Evolutionary conservation across 2,113 vertebrate genomes (phyloP), one percentile per base, ranked within the genome.

Genomic region (Equus quagga): DNA sequence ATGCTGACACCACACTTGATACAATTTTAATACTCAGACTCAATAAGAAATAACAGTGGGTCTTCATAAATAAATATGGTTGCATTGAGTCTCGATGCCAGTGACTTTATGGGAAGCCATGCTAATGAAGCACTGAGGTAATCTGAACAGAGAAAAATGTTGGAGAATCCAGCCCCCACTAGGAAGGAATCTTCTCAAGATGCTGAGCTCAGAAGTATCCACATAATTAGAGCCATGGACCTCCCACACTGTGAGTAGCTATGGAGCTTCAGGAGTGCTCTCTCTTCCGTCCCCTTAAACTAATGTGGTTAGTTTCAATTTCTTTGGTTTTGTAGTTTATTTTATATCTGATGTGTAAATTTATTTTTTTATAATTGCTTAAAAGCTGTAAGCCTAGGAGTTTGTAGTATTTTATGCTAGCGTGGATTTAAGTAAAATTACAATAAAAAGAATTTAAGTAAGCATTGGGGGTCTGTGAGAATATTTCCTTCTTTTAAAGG

Each of bases 401-500:
- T 89, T 64, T 60, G 14, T 41, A 13, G 31, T 15, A 7, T 44
- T 69, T 83, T 70, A 56, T 36, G 46, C 87, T 56, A 75, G 67
- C 56, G 58, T 73, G 3, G n/a, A 46, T 60, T 85, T 91, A 90
- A 62, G 28, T 79, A 75, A 81, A 88, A 96, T 78, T 67, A 80
- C 46, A 93, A 31, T 88, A 24, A 73, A 85, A 97, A 86, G 62
- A 94, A 73, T 44, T 65, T 89, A 80, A 84, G 65, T 76, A 33
- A 94, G 96, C 62, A 51, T 12, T 44, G 54, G 75, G 31, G 70
- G 44, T 49, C 86, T 88, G 31, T 28, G 58, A 88, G 75, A 70
- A 36, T 58, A 44, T 64, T 83, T 94, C 49, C 95, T 86, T 44
- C 72, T 92, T 90, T 49, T 70, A 64, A 93, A 85, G 26, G 67